Conservation (phyloP, 2,888 invertebrate genomes). For the Habroteleia sp. region DNA sequence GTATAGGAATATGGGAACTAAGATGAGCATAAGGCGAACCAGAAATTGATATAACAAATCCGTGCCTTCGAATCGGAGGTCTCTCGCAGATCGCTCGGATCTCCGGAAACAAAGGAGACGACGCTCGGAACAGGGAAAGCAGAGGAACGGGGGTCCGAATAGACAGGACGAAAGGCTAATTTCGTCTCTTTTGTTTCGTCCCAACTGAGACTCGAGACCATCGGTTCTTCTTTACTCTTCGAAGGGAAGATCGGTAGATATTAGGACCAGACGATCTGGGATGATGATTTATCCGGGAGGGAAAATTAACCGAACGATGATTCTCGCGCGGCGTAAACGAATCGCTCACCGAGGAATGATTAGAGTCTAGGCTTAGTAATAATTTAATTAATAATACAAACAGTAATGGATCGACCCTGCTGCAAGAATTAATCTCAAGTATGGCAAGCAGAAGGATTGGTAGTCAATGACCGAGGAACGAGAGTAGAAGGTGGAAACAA, state of each 20-base stretch:
- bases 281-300: conserved; percentile 39
- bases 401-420: conserved; percentile 27
- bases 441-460: conserved; percentile 28
- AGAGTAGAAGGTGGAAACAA: conserved; percentile 67
- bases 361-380: conserved; percentile 55
- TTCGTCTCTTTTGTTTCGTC: conserved; percentile 63
- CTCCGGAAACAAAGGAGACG: conserved; percentile 61
- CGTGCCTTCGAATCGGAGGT: conserved; percentile 66
- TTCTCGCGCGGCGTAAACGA: conserved; percentile 64
- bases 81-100: conserved; percentile 62
- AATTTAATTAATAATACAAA: conserved; percentile 42
- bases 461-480: conserved; percentile 39
- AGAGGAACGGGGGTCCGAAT: too few species aligned
- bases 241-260: conserved; percentile 65
- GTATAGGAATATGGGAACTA: too few species aligned
- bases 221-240: conserved; percentile 64
- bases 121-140: conserved; percentile 5
- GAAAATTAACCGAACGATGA: conserved; percentile 49
- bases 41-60: conserved; percentile 62
- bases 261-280: conserved; percentile 58
- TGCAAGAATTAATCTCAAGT: conserved; percentile 47
- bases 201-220: conserved; percentile 63
- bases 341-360: conserved; percentile 64
- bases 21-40: conserved; percentile 13
- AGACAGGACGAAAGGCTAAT: too few species aligned